Percentiles rank a stretch among this genome's conserved stretches.
Conservation (phyloP, 1,140 invertebrate genomes). For the Pseudomyrmex sp. region DNA sequence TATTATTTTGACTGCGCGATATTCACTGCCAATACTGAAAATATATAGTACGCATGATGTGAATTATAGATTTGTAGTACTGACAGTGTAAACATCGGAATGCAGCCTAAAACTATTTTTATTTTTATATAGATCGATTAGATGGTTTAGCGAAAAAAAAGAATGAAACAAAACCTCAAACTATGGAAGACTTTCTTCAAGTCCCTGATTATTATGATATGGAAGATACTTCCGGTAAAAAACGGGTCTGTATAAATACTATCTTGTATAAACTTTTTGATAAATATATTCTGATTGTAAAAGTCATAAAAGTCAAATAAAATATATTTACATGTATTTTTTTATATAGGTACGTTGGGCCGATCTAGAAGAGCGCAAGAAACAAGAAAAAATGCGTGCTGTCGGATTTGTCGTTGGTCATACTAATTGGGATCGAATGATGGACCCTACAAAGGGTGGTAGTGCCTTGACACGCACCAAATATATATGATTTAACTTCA, state of each 20-base stretch:
- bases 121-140: constrained; percentile 89
- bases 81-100: neutral
- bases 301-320: neutral
- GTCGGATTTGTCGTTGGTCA: constrained; percentile 98
- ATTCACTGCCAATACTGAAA: neutral
- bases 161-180: constrained; percentile 85
- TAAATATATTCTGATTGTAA: neutral
- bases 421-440: constrained; percentile 97
- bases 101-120: neutral
- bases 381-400: constrained; percentile 95
- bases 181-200: constrained; percentile 96
- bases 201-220: constrained; percentile 91
- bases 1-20: constrained; percentile 83
- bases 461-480: constrained; percentile 96
- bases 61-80: neutral
- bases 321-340: too few species aligned
- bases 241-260: constrained; percentile 89
- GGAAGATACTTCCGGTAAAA: constrained; percentile 92
- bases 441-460: constrained; percentile 95
- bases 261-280: neutral
- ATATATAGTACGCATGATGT: too few species aligned
- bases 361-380: constrained; percentile 96
- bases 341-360: constrained; percentile 95
- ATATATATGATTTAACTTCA: constrained; percentile 89
- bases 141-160: constrained; percentile 91